Evolutionary conservation across 1,140 invertebrate genomes (phyloP), one percentile per base, ranked within the genome.

Genomic region (Geopemphigus sp.): DNA sequence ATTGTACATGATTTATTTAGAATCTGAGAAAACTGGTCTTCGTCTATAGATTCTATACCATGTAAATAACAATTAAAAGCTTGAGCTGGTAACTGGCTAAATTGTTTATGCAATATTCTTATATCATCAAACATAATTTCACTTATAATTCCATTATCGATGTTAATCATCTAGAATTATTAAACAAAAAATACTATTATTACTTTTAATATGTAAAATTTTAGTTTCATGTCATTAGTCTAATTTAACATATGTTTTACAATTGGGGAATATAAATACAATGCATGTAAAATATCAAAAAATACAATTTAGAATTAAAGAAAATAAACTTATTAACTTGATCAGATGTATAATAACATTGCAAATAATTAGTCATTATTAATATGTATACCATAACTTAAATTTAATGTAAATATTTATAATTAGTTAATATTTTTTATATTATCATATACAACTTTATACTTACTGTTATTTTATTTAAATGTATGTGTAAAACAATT

Each of bases 21-120:
- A 19, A 78, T 61, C 26, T 29, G 11, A 10, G 24, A 26, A 1
- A 78, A 17, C n/a, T 63, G 17, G 50, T 78, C 8, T 63, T 61
- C 39, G 2, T 29, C 45, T 1, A 78, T 50, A 24, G 14, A 47
- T 15, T 61, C 39, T 78, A 78, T 78, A 50, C 74, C 74, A 4
- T 78, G n/a, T 63, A 78, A 78, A 14, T 19, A 5, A 63, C 74
- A 78, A 61, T 19, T 54, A 19, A 78, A 29, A 26, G 74, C 14
- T 63, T 78, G 74, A 63, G 57, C 32, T n/a, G 74, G 74, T 63
- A 78, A 17, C n/a, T 59, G 26, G 22, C 22, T 26, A 78, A 78
- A 78, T 19, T 26, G 12, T 63, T 29, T 50, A n/a, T 63, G 39
- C 15, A 78, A 26, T 26, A 78, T 29, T 17, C 74, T 47, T 14